A percentile compares a stretch with the other conserved stretches of the same genome.
These are phyloP conservation scores for Branchellion lobata DNA, from an alignment of 2,888 invertebrate species.

Conservation along the genomic window DNA sequence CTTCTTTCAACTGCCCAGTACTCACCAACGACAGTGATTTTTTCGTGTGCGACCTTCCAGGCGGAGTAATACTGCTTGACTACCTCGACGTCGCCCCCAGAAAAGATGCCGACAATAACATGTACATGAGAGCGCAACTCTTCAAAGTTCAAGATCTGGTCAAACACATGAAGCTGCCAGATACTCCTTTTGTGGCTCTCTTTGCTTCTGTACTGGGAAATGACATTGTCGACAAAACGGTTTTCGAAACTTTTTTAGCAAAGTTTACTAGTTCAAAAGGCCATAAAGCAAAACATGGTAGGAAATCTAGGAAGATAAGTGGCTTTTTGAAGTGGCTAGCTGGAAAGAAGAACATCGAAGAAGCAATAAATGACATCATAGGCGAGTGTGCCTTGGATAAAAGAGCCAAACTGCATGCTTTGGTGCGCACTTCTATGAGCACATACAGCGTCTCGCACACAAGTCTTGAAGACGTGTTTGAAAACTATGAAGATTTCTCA, in stretches of 20 bases:
- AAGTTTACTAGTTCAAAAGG: slow-evolving; percentile 44
- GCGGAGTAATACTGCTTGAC: slow-evolving; percentile 74
- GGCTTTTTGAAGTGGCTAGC: slow-evolving; percentile 76
- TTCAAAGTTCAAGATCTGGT: slow-evolving; percentile 74
- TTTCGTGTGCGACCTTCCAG: slow-evolving; percentile 77
- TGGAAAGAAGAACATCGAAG: slow-evolving; percentile 69
- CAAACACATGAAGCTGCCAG: slow-evolving; percentile 70
- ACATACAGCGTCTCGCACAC: slow-evolving; percentile 54
- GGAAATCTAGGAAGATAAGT: slow-evolving; percentile 64
- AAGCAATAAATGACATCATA: slow-evolving; percentile 69
- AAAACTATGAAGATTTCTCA: not conserved
- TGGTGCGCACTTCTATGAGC: slow-evolving; percentile 56
- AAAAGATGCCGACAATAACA: slow-evolving; percentile 24
- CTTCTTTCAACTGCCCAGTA: slow-evolving; percentile 78
- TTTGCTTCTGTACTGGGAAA: slow-evolving; percentile 83
- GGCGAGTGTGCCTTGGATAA: slow-evolving; percentile 52
- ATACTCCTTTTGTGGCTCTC: slow-evolving; percentile 73
- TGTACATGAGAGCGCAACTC: slow-evolving; percentile 64
- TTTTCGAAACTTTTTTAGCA: slow-evolving; percentile 72
- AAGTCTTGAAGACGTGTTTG: slow-evolving; percentile 24
- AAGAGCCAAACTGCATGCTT: slow-evolving; percentile 51
- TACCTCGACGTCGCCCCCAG: slow-evolving; percentile 54
- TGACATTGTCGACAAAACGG: slow-evolving; percentile 73
- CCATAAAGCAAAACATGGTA: slow-evolving; percentile 1
- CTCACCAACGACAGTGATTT: slow-evolving; percentile 92